Conservation (phyloP, 2,797 vertebrate genomes). For the Triplophysa yarkandensis region DNA sequence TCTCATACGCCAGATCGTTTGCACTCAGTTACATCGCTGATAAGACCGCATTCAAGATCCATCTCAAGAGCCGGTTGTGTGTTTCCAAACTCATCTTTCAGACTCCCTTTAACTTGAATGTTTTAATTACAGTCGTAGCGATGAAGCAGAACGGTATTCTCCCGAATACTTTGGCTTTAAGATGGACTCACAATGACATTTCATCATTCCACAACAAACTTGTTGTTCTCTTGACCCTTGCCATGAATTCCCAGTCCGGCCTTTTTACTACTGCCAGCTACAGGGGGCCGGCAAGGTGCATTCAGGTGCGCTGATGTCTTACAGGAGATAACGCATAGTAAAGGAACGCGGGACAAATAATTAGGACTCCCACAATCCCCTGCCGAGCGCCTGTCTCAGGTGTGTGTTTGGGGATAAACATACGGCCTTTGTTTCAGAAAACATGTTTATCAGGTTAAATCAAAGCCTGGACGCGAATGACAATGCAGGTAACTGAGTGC, state of each 20-base stretch:
- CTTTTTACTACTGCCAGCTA: slow-evolving; percentile 20
- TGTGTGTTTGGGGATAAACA: slow-evolving; percentile 65
- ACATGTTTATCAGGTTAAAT: slow-evolving; percentile 63
- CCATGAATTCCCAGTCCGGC: slow-evolving; percentile 30
- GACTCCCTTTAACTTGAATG: not conserved
- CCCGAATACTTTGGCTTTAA: too few species aligned
- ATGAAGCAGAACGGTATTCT: not conserved
- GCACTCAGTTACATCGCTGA: slow-evolving; percentile 18
- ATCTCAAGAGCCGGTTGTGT: not conserved
- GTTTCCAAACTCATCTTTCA: not conserved
- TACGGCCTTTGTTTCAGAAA: slow-evolving; percentile 56
- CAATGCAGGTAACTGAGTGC: slow-evolving; percentile 47
- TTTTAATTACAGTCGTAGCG: not conserved
- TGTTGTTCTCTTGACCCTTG: slow-evolving; percentile 19
- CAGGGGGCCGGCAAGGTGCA: slow-evolving; percentile 36
- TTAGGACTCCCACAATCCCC: slow-evolving; percentile 45
- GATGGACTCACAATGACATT: slow-evolving; percentile 8
- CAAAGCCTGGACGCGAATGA: slow-evolving; percentile 57
- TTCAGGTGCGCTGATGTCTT: slow-evolving; percentile 42
- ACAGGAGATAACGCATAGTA: slow-evolving; percentile 36
- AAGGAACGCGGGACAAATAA: slow-evolving; percentile 19
- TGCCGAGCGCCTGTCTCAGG: slow-evolving; percentile 60
- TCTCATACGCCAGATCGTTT: not conserved
- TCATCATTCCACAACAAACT: not conserved
- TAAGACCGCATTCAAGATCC: slow-evolving; percentile 1